These are phyloP conservation scores for Dufourea novaeangliae DNA, from an alignment of 1,140 invertebrate genomes.

Conservation along the genomic window DNA sequence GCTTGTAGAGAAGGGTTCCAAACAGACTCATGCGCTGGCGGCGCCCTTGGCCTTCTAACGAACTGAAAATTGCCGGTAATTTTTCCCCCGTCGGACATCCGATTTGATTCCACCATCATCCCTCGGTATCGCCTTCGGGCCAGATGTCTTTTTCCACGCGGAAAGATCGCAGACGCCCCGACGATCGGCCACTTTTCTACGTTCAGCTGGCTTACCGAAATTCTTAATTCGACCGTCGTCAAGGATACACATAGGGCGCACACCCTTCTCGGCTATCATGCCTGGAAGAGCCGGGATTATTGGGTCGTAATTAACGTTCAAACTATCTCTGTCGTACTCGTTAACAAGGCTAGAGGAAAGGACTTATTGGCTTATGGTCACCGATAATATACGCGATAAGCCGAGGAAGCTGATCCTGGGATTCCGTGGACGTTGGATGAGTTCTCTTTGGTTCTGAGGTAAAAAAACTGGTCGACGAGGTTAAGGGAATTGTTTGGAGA, in stretches of 20 bases:
- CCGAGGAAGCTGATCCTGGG: constrained; percentile 2
- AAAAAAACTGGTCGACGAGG: too few relatives aligned
- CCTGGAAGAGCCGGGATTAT: constrained; percentile 51
- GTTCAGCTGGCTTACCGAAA: constrained; percentile 28
- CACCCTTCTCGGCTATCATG: constrained; percentile 15
- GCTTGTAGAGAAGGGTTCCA: neutral
- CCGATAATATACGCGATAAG: constrained; percentile 54
- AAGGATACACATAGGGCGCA: constrained; percentile 42
- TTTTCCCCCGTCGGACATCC: constrained; percentile 53
- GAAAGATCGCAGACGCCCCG: neutral
- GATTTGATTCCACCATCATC: constrained; percentile 50
- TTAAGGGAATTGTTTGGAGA: constrained; percentile 9
- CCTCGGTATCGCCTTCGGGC: neutral
- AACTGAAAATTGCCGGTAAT: constrained; percentile 79
- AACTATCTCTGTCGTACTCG: constrained; percentile 6
- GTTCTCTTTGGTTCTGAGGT: too few relatives aligned
- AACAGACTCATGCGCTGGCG: too few relatives aligned
- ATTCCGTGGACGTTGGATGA: too few relatives aligned
- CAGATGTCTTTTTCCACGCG: constrained; percentile 27
- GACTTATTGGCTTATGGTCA: constrained; percentile 58
- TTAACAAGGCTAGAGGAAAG: neutral
- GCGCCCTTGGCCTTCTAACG: constrained; percentile 70
- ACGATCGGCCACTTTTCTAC: constrained; percentile 28
- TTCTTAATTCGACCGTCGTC: constrained; percentile 62
- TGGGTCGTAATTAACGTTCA: constrained; percentile 60